Base-by-base conservation (phyloP, 2,113 vertebrate genomes). In the Hyperoodon ampullatus region DNA sequence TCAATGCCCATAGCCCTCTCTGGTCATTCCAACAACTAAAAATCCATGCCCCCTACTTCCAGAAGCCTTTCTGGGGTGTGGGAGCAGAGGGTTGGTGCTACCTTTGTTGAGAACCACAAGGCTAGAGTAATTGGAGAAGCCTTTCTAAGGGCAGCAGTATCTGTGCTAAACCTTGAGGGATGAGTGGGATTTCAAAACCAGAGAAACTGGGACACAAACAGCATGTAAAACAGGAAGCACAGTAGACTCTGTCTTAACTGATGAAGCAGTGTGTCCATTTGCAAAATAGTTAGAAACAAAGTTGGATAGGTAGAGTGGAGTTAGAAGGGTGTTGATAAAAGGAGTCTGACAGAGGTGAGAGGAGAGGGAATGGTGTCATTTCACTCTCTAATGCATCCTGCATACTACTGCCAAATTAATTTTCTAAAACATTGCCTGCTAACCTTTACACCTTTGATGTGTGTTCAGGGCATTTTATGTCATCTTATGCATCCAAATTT, bases 201-300 rank as follows among this genome's bases (percentile, higher is more conserved):
- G 58, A 86, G 80, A 75, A 80, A 60, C 9, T 35, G 58, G 13
- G 19, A 71, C 7, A 33, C 88, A 95, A 63, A 84, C 58, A 68
- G 65, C 55, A 3, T 88, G 28, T 35, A 13, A 61, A 94, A 71
- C 70, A 90, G 14, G 28, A 13, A 47, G 11, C 30, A 74, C 19
- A 50, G 23, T 81, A 66, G 53, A 58, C 92, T 74, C 33, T 19
- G 12, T 44, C 71, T 66, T 88, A 28, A 39, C 71, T 44, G 35
- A 81, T 9, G 53, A 71, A 92, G 44, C 10, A 6, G 8, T 61
- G 30, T 61, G 44, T 80, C 71, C 87, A 0, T 44, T 70, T 97
- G 82, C 83, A 70, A 90, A 93, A 90, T 12, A 74, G n/a, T 50
- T 42, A 61, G 92, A 90, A 88, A 74, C 93, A 63, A 65, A 91